A percentile compares a stretch with the other conserved stretches of the same genome.
phyloP scores from a whole-genome alignment of 2,888 invertebrate species.

The Andrena fulva region DNA sequence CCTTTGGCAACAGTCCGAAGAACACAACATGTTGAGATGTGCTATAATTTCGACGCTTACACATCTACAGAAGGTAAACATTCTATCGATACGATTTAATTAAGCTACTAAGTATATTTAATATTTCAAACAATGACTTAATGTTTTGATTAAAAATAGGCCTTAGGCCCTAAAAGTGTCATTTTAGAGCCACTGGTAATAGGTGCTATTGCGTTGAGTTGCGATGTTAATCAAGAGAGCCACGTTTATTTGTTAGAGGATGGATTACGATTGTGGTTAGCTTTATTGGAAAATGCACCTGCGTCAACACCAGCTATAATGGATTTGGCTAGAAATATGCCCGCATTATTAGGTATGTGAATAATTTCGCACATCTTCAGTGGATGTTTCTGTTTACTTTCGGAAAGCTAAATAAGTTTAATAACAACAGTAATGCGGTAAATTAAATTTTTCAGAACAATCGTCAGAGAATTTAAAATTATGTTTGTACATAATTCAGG shows the following conservation, averaged over 20 bases:
- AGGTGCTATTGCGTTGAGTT: conserved; percentile 90
- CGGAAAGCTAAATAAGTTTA: background rate
- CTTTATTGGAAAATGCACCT: conserved; percentile 92
- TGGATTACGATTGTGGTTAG: conserved; percentile 95
- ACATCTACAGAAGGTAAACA: conserved; percentile 91
- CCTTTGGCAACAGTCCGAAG: conserved; percentile 95
- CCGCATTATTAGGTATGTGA: conserved; percentile 89
- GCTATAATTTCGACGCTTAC: conserved; percentile 95
- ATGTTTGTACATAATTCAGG: conserved; percentile 93
- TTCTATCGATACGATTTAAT: background rate
- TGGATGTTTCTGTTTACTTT: conserved; percentile 11
- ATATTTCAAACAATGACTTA: conserved; percentile 9
- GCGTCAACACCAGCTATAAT: conserved; percentile 88
- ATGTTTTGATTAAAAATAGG: conserved; percentile 78
- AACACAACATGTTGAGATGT: conserved; percentile 95
- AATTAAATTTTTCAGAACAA: conserved; percentile 87
- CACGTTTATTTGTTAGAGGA: conserved; percentile 97
- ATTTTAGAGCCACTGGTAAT: conserved; percentile 86
- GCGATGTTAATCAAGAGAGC: conserved; percentile 91
- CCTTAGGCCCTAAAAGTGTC: conserved; percentile 85
- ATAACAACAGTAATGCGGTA: too few relatives aligned
- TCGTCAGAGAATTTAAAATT: conserved; percentile 93
- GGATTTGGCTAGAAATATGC: conserved; percentile 91
- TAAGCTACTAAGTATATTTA: conserved; percentile 5
- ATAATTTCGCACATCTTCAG: conserved; percentile 10